These are phyloP conservation scores for Brachylomia viminalis DNA, from an alignment of 2,888 invertebrate genomes.

Conservation along the genomic window DNA sequence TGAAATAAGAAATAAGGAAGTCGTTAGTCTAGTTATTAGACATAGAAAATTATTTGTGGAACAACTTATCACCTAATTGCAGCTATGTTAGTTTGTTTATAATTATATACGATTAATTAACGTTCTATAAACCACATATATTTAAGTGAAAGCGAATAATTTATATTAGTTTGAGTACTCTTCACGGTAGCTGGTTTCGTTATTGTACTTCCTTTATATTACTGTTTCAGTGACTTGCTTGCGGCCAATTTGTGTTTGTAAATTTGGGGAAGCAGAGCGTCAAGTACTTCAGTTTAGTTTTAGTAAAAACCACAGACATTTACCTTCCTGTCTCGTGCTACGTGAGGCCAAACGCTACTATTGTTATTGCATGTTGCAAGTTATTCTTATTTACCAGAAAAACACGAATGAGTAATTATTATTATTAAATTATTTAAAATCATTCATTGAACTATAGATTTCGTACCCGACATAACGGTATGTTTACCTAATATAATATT, in stretches of 20 bases:
- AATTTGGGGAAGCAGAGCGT: slow-evolving; percentile 40
- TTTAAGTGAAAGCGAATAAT: slow-evolving; percentile 68
- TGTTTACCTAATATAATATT: background rate
- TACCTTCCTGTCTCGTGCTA: slow-evolving; percentile 4
- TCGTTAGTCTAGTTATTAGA: slow-evolving; percentile 39
- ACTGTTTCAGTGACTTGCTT: slow-evolving; percentile 44
- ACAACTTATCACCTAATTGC: slow-evolving; percentile 45
- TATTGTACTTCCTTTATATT: slow-evolving; percentile 63
- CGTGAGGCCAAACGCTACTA: background rate
- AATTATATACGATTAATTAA: slow-evolving; percentile 62
- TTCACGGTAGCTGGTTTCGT: slow-evolving; percentile 59
- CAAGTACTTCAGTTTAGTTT: slow-evolving; percentile 23
- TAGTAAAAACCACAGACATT: background rate
- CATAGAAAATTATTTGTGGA: slow-evolving; percentile 37
- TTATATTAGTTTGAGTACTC: slow-evolving; percentile 59
- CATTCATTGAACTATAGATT: background rate
- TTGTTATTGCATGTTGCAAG: background rate
- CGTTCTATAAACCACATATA: slow-evolving; percentile 51
- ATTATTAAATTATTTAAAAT: background rate
- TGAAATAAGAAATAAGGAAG: slow-evolving; percentile 76
- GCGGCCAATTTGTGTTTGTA: slow-evolving; percentile 43
- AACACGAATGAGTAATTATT: background rate
- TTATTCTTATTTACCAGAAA: background rate
- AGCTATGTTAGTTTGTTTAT: slow-evolving; percentile 47
- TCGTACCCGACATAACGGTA: background rate